phyloP scores from a whole-genome alignment of 2,113 vertebrate genomes.

The Aspiorhynchus laticeps region DNA sequence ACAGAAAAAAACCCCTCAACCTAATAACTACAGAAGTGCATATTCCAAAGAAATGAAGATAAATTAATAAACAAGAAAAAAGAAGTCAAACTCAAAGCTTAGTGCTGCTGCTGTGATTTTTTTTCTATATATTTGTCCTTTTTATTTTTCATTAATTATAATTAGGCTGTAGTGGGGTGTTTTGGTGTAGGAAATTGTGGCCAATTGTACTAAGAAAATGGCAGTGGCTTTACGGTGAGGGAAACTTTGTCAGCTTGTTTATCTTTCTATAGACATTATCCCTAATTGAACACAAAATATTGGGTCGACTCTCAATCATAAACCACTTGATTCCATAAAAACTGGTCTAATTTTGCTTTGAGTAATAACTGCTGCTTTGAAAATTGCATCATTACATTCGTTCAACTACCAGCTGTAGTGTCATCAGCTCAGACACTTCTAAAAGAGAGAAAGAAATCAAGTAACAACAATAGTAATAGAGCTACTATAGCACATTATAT shows the following conservation, averaged over 20 bases:
- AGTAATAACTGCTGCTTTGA: background rate
- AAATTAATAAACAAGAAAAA: background rate
- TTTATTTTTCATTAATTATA: background rate
- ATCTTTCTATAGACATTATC: background rate
- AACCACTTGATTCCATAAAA: background rate
- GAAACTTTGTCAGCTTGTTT: background rate
- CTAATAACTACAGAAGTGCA: background rate
- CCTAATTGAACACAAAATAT: background rate
- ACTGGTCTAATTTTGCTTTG: background rate
- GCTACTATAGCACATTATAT: background rate
- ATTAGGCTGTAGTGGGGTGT: background rate
- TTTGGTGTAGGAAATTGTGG: background rate
- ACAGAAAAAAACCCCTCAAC: background rate
- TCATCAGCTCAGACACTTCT: background rate
- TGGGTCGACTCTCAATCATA: background rate
- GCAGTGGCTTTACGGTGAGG: background rate
- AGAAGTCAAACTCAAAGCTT: background rate
- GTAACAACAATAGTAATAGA: background rate
- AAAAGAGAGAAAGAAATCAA: background rate
- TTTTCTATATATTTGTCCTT: background rate
- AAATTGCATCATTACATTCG: background rate
- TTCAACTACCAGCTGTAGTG: background rate
- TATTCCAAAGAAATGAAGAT: slow-evolving; percentile 22
- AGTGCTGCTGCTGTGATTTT: background rate
- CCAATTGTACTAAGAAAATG: background rate